A percentile compares a stretch with the other conserved stretches of the same genome.
phyloP scores from a whole-genome alignment of 1,140 invertebrate species.

The Brachionus plicatilis region DNA sequence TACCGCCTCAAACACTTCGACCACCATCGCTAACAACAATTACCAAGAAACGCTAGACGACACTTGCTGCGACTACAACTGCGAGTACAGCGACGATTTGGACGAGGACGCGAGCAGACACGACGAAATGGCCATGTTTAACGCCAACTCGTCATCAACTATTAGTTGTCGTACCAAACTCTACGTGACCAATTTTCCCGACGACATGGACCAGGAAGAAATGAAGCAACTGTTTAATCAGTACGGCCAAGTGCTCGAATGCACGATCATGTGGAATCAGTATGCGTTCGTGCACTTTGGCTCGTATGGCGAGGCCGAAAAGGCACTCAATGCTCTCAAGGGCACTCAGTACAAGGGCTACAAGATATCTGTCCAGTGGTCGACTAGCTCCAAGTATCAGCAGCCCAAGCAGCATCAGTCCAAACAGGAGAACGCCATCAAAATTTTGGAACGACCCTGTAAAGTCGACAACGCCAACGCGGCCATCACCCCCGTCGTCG shows the following conservation, averaged over 20 bases:
- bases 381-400: constrained; percentile 37
- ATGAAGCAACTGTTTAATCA: constrained; percentile 38
- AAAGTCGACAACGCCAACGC: not conserved
- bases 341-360: constrained; percentile 27
- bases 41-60: not conserved
- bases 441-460: not conserved
- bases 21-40: not conserved
- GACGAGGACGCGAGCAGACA: not conserved
- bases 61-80: not conserved
- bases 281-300: constrained; percentile 40
- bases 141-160: not conserved
- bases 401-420: constrained; percentile 25
- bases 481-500: too few species aligned
- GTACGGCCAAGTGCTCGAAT: constrained; percentile 26
- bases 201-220: constrained; percentile 39
- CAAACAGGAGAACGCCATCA: not conserved
- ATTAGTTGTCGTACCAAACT: not conserved
- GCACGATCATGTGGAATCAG: constrained; percentile 40
- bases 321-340: constrained; percentile 24
- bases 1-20: not conserved
- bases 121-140: not conserved
- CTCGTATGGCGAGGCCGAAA: constrained; percentile 28
- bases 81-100: not conserved
- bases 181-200: constrained; percentile 37
- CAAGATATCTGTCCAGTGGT: constrained; percentile 33